These are phyloP conservation scores for Dilophus febrilis DNA, from an alignment of 2,888 invertebrate genomes.

Conservation along the genomic window DNA sequence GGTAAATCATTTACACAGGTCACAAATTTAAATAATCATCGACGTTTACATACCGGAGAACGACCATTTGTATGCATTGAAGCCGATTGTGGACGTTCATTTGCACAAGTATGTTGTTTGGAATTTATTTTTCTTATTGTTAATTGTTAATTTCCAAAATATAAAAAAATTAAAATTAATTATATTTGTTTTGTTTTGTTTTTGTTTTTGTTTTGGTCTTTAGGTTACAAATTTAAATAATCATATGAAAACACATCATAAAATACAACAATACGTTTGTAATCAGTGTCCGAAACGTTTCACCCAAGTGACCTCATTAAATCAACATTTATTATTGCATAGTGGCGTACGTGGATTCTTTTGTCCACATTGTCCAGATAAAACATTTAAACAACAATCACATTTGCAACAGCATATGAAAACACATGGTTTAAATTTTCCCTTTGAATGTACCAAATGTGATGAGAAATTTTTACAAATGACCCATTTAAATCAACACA, in stretches of 20 bases:
- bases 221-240: slow-evolving; percentile 31
- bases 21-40: slow-evolving; percentile 30
- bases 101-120: slow-evolving; percentile 29
- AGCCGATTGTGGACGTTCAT: slow-evolving; percentile 29
- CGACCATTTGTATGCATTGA: slow-evolving; percentile 31
- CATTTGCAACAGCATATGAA: slow-evolving; percentile 31
- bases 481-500: slow-evolving; percentile 29
- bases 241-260: slow-evolving; percentile 32
- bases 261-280: slow-evolving; percentile 31
- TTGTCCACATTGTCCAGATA: slow-evolving; percentile 30
- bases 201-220: no score
- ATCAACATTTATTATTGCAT: slow-evolving; percentile 30
- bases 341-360: slow-evolving; percentile 29
- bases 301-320: slow-evolving; percentile 30
- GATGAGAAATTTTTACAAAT: slow-evolving; percentile 30
- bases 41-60: slow-evolving; percentile 29
- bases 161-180: no score
- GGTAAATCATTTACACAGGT: slow-evolving; percentile 31
- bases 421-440: slow-evolving; percentile 28
- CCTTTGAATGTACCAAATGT: slow-evolving; percentile 28
- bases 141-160: no score
- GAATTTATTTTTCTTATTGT: no score
- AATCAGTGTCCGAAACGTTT: slow-evolving; percentile 31
- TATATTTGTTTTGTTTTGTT: no score
- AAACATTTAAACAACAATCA: slow-evolving; percentile 29